Evolutionary conservation across 2,113 vertebrate species (phyloP).

Genomic region (Callipepla californica): DNA sequence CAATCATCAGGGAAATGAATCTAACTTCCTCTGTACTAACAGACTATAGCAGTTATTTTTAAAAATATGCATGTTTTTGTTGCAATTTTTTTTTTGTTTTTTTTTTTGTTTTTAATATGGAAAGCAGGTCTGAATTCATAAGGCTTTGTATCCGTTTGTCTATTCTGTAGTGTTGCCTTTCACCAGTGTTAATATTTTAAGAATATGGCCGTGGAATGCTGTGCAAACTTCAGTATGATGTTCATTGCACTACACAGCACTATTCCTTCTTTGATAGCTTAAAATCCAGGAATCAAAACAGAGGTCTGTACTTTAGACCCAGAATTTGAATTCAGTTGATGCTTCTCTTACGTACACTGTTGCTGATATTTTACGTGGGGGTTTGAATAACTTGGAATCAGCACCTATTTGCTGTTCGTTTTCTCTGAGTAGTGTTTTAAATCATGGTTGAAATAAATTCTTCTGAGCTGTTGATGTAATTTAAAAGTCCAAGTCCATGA

Average conservation of each 20-base stretch:
- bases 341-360: no score
- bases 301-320: neutral
- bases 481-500: neutral
- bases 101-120: rapidly evolving
- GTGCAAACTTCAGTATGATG: neutral
- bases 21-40: neutral
- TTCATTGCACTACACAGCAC: neutral
- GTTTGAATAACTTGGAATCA: neutral
- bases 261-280: neutral
- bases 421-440: neutral
- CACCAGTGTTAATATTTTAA: neutral
- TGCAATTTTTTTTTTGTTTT: no score
- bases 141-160: neutral
- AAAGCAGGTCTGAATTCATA: neutral
- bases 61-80: neutral
- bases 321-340: neutral
- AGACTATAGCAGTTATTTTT: neutral
- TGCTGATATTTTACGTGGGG: neutral
- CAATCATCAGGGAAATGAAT: neutral
- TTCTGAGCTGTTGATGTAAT: neutral
- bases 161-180: neutral
- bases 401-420: neutral
- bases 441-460: neutral
- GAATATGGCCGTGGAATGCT: neutral
- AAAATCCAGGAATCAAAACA: neutral